Evolutionary conservation across 2,888 invertebrate genomes (phyloP).

Genomic region (Standfussiana lucernea): DNA sequence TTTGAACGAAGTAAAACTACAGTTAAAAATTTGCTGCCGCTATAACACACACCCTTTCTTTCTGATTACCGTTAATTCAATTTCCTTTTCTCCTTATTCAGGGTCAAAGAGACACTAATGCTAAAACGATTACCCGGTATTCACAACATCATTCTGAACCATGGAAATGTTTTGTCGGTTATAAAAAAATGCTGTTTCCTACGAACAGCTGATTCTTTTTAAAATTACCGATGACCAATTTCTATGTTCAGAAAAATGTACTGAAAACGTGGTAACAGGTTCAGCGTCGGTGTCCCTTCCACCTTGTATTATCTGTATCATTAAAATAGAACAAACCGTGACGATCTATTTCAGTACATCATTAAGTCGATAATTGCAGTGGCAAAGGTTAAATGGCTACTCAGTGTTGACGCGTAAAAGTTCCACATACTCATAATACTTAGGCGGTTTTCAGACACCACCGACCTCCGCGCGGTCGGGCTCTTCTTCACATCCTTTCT

Average conservation of each 20-base stretch:
- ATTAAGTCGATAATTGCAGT: neutral
- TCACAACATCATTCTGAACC: too few species aligned
- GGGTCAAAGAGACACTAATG: too few species aligned
- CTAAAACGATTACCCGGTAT: too few species aligned
- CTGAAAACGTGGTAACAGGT: too few species aligned
- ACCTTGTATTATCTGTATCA: neutral
- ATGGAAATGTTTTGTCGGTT: too few species aligned
- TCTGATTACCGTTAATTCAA: neutral
- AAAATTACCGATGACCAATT: too few species aligned
- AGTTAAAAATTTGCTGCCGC: neutral
- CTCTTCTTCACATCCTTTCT: neutral
- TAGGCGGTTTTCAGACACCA: neutral
- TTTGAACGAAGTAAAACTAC: neutral
- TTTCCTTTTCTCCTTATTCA: neutral
- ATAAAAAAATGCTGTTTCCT: too few species aligned
- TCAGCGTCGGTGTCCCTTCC: too few species aligned
- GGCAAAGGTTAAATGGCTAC: conserved; percentile 21
- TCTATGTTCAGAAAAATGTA: too few species aligned
- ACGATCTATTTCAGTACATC: neutral
- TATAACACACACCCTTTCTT: neutral
- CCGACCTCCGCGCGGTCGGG: neutral
- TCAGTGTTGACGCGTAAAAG: neutral
- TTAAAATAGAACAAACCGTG: neutral
- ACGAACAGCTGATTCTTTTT: too few species aligned
- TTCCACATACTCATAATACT: neutral